A percentile compares a stretch with the other conserved stretches of the same genome.
Evolutionary conservation across 2,888 invertebrate species (phyloP).

Genomic region (Drosophila engyochracea): DNA sequence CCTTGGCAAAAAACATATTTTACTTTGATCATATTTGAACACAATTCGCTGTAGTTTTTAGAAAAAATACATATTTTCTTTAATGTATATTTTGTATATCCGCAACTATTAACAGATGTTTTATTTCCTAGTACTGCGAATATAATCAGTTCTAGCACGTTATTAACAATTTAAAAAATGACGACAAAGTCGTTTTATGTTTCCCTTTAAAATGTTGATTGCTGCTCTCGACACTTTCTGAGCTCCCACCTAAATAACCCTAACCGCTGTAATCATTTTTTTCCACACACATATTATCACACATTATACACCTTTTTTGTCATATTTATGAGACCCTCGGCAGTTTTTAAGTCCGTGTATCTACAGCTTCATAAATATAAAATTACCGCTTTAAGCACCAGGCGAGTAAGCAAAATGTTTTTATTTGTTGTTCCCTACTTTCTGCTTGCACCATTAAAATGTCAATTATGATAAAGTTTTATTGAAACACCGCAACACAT

Average conservation of each 20-base stretch:
- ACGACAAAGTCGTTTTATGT: neutral
- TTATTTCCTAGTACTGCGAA: neutral
- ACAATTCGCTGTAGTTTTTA: neutral
- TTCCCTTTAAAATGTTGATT: neutral
- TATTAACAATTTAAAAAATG: neutral
- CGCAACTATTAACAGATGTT: neutral
- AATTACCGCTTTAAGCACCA: constrained; percentile 52
- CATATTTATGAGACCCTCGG: constrained; percentile 56
- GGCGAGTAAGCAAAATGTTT: constrained; percentile 32
- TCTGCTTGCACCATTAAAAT: constrained; percentile 68
- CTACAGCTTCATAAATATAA: constrained; percentile 63
- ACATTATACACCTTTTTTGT: constrained; percentile 56
- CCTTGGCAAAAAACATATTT: no score
- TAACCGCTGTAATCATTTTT: neutral
- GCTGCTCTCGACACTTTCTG: neutral
- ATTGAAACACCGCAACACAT: constrained; percentile 77
- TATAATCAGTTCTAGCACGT: neutral
- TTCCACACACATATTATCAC: constrained; percentile 48
- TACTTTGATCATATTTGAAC: no score
- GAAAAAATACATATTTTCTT: neutral
- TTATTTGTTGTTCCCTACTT: constrained; percentile 10
- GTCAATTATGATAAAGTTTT: constrained; percentile 81
- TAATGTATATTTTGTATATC: rapidly evolving
- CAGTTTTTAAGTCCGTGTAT: constrained; percentile 50
- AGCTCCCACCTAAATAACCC: neutral